Evolutionary conservation across 1,140 invertebrate genomes (phyloP).

Genomic region (Drosophila bifasciata): DNA sequence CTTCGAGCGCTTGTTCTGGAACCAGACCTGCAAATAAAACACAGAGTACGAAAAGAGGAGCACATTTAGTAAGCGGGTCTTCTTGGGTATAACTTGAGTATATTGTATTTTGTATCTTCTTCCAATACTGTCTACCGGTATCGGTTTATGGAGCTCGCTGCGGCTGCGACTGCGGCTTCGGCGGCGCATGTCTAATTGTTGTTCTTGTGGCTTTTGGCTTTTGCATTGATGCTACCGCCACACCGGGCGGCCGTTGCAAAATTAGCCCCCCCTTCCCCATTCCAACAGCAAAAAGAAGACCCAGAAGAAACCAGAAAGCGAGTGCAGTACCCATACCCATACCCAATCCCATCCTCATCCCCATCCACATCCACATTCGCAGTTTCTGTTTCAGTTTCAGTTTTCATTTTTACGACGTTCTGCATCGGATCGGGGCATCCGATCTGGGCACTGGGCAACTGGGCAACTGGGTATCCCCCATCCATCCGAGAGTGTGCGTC

Average conservation of each 20-base stretch:
- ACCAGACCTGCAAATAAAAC: slow-evolving; percentile 96
- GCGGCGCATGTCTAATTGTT: slow-evolving; percentile 61
- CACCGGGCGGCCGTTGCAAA: slow-evolving; percentile 76
- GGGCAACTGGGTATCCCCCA: not conserved
- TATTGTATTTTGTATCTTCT: not conserved
- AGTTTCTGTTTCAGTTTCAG: slow-evolving; percentile 21
- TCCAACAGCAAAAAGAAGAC: not conserved
- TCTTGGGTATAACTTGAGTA: too few relatives aligned
- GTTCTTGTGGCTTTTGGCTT: slow-evolving; percentile 24
- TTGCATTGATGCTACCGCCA: slow-evolving; percentile 73
- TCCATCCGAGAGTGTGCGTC: slow-evolving; percentile 1
- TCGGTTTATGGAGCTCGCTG: not conserved
- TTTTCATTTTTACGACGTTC: slow-evolving; percentile 67
- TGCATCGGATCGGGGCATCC: slow-evolving; percentile 45
- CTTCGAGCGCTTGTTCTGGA: slow-evolving; percentile 99
- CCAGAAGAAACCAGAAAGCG: slow-evolving; percentile 14
- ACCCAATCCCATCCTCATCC: too few relatives aligned
- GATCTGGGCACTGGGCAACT: not conserved
- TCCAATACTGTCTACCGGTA: not conserved
- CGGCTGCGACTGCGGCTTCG: slow-evolving; percentile 2
- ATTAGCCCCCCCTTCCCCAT: slow-evolving; percentile 56
- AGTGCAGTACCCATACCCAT: slow-evolving; percentile 1
- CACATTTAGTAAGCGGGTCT: slow-evolving; percentile 4
- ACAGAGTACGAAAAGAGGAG: not conserved
- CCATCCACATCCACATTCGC: slow-evolving; percentile 6